Base-by-base conservation (phyloP, 2,113 vertebrate species). In the Drymodes brunneopygia region DNA sequence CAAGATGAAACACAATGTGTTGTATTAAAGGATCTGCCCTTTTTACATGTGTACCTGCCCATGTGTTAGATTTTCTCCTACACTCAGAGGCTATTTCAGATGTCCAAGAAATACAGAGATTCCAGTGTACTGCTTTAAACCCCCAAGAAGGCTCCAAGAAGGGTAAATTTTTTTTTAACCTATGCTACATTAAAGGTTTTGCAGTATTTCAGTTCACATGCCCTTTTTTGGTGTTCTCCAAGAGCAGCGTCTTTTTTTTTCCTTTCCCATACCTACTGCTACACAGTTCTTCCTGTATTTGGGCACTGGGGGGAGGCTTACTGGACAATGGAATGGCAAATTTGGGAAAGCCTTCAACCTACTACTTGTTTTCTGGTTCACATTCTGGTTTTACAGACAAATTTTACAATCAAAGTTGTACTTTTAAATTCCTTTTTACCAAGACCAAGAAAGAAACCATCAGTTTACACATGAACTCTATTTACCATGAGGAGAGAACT, bases 371-470 rank as follows among this genome's bases (percentile, higher is more conserved):
- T 83, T 65, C 79, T 86, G 70, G 48, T 81, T 94, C 78, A 44
- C 73, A 91, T 81, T 81, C 60, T 67, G 47, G 85, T 96, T 94
- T 88, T 88, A 45, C 57, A 79, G 70, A 71, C 25, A 90, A 65
- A 51, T 86, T 95, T 94, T 78, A 33, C 71, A 73, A 42, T 72
- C 57, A 22, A 90, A 93, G 27, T 75, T 94, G 19, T 96, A 75
- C 74, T 95, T 95, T 96, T 50, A 71, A 77, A 86, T 95, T 80
- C 29, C 91, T 86, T 71, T 83, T 96, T 92, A 54, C 71, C 90
- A 80, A 95, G 33, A 88, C 54, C 16, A 36, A 81, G 56, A 87
- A 94, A 58, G 56, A 88, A 95, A 58, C 19, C 23, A 73, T 62
- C 35, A 69, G 10, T 74, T 92, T 94, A 64, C 90, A 93, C 70